A percentile compares a stretch with the other conserved stretches of the same genome.
Evolutionary conservation across 1,140 invertebrate species (phyloP).

Genomic region (Stegodyphus mimosarum): DNA sequence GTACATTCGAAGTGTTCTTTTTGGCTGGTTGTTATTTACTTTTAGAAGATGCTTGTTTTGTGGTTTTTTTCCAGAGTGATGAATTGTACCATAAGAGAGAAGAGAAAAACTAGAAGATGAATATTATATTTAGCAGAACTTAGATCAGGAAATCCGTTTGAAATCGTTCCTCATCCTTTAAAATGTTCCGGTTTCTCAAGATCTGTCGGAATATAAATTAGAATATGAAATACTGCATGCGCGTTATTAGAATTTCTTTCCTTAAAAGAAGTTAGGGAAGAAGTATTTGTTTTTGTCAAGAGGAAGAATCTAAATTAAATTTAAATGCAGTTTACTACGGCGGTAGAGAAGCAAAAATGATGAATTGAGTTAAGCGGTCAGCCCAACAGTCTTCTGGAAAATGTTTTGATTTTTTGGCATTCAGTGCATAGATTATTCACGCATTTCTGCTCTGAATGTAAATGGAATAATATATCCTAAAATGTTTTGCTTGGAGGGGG

Average conservation of each 20-base stretch:
- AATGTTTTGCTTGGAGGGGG: too few relatives aligned
- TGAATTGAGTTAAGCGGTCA: too few relatives aligned
- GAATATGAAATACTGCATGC: not conserved
- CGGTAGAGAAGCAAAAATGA: too few relatives aligned
- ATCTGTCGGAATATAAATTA: not conserved
- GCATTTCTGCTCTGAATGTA: too few relatives aligned
- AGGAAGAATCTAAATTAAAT: too few relatives aligned
- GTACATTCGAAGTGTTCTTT: conserved; percentile 9
- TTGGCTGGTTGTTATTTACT: conserved; percentile 25
- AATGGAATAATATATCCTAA: too few relatives aligned
- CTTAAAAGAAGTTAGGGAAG: not conserved
- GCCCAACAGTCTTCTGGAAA: too few relatives aligned
- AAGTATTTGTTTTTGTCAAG: not conserved
- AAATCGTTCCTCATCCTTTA: conserved; percentile 29
- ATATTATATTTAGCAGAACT: conserved; percentile 38
- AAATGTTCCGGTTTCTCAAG: conserved; percentile 20
- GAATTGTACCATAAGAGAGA: conserved; percentile 22
- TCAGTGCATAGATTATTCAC: too few relatives aligned
- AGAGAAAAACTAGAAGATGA: conserved; percentile 30
- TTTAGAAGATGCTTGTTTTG: conserved; percentile 27
- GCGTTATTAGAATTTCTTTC: too few relatives aligned
- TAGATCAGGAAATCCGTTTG: conserved; percentile 23
- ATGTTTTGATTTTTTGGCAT: too few relatives aligned
- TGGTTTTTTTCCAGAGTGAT: conserved; percentile 3
- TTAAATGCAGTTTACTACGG: too few relatives aligned